Conservation (phyloP, 2,113 vertebrate genomes). For the Amia ocellicauda region DNA sequence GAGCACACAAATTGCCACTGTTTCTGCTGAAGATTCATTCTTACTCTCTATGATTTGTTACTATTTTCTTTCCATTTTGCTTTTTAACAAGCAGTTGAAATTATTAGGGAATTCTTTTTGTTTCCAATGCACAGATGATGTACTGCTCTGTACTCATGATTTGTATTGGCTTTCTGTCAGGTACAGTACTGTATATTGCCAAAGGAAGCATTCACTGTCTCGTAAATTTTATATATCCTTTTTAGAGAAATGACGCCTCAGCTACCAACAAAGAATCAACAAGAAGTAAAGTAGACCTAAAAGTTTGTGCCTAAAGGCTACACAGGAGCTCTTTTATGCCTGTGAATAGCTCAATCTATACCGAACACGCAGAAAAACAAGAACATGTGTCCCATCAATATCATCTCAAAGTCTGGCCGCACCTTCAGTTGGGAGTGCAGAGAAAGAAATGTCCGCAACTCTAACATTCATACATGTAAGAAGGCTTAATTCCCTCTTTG, state of each 20-base stretch:
- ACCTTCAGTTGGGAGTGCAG: conserved; percentile 57
- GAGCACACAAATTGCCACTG: conserved; percentile 6
- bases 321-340: conserved; percentile 1
- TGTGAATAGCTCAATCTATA: conserved; percentile 1
- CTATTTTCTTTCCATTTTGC: too few species aligned
- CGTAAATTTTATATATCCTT: not conserved
- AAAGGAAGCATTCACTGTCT: not conserved
- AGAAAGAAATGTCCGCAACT: too few species aligned
- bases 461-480: too few species aligned
- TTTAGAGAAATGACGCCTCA: not conserved
- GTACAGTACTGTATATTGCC: not conserved
- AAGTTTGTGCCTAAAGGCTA: conserved; percentile 9
- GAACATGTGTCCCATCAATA: not conserved
- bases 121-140: too few species aligned
- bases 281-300: not conserved
- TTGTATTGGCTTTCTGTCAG: not conserved
- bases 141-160: too few species aligned
- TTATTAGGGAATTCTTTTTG: too few species aligned
- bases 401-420: conserved; percentile 26
- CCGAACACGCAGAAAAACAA: conserved; percentile 6
- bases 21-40: too few species aligned
- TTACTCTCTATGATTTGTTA: too few species aligned
- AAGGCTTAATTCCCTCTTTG: too few species aligned
- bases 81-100: too few species aligned
- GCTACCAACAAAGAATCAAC: not conserved